A percentile compares a stretch with the other conserved stretches of the same genome.
These are phyloP conservation scores for Morone chrysops DNA, from an alignment of 2,113 vertebrate genomes.

Conservation along the genomic window DNA sequence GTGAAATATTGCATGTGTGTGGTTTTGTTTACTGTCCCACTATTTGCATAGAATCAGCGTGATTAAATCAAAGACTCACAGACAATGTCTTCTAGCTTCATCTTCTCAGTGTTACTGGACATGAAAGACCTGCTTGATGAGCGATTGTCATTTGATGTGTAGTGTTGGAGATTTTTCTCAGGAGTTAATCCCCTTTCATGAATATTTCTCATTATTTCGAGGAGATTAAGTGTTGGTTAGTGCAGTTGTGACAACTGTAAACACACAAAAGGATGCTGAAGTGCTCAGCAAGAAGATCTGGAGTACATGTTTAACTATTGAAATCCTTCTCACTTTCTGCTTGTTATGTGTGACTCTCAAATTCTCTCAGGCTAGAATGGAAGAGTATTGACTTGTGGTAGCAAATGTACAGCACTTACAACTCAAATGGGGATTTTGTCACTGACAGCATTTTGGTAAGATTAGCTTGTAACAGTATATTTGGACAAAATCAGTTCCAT, in stretches of 20 bases:
- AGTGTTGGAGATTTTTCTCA: constrained; percentile 59
- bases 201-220: constrained; percentile 79
- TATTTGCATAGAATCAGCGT: constrained; percentile 41
- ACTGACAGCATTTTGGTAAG: constrained; percentile 30
- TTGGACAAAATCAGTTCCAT: constrained; percentile 57
- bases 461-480: constrained; percentile 49
- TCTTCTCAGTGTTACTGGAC: constrained; percentile 57
- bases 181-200: constrained; percentile 74
- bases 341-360: constrained; percentile 8
- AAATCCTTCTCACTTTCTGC: constrained; percentile 20
- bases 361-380: constrained; percentile 12
- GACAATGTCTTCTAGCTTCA: constrained; percentile 50
- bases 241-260: constrained; percentile 51
- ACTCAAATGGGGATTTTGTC: constrained; percentile 44
- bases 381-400: constrained; percentile 16
- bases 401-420: background rate
- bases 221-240: constrained; percentile 51
- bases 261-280: constrained; percentile 34
- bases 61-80: constrained; percentile 49
- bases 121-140: constrained; percentile 71
- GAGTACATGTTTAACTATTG: constrained; percentile 6
- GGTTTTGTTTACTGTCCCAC: constrained; percentile 27
- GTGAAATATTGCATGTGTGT: constrained; percentile 39
- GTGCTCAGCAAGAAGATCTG: constrained; percentile 26
- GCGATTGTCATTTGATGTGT: constrained; percentile 67